Evolutionary conservation across 1,140 invertebrate genomes (phyloP).

Genomic region (Hestina assimilis): DNA sequence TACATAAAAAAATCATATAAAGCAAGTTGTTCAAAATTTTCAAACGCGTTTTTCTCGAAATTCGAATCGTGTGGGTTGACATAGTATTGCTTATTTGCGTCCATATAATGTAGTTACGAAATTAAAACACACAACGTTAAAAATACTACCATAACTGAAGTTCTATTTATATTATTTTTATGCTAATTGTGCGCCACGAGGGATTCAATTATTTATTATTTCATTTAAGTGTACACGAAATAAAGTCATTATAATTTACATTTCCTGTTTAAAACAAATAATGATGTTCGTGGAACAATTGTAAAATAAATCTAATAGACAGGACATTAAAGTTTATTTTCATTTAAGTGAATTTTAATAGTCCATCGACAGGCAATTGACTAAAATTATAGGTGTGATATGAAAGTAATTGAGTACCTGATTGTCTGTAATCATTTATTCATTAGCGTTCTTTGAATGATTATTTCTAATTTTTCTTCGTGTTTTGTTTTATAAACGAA

Average conservation of each 20-base stretch:
- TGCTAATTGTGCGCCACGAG: neutral
- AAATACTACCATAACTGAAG: too few species aligned
- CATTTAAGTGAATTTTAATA: neutral
- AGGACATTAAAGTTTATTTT: neutral
- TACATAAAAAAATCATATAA: too few species aligned
- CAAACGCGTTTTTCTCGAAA: too few species aligned
- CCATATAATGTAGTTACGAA: too few species aligned
- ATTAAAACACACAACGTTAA: too few species aligned
- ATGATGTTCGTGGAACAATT: neutral
- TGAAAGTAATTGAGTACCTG: constrained; percentile 15
- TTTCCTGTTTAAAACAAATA: neutral
- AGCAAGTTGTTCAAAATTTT: too few species aligned
- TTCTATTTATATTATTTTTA: too few species aligned
- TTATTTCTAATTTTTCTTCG: neutral
- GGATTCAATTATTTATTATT: constrained; percentile 6
- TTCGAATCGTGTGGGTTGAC: too few species aligned
- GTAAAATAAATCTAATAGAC: neutral
- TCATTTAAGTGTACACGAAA: constrained; percentile 20
- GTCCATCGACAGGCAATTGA: constrained; percentile 20
- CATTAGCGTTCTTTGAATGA: neutral
- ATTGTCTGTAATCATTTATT: constrained; percentile 12
- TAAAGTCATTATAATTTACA: constrained; percentile 22
- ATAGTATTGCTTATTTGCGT: too few species aligned
- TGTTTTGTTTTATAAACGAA: neutral
- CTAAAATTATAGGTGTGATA: constrained; percentile 26